Evolutionary conservation across 1,140 invertebrate species (phyloP), one percentile per base, ranked within the genome.

Genomic region (Pseudobourletiella spinata): DNA sequence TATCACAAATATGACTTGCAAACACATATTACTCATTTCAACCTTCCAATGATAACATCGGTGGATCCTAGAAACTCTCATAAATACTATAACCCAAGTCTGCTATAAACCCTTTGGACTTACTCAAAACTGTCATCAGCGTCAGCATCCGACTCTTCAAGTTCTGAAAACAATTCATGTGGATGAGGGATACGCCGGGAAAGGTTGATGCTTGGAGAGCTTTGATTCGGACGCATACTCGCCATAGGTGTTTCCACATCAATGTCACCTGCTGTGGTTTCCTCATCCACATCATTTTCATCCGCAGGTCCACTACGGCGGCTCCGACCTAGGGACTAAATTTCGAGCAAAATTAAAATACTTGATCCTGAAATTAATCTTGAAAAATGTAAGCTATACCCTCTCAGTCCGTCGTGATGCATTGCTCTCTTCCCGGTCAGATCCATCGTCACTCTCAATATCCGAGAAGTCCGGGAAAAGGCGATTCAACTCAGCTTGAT

Each of bases 271-370:
- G 44, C 2, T n/a, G 54, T 55, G 16, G 42, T 44, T 57, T 62
- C 60, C 8, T 62, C 60, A 44, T 62, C 60, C 3, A 62, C 55
- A 57, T 62, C 60, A 57, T 62, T 62, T 39, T 62, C 60, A 6
- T 62, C 60, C 14, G 32, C 14, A 4, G 8, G 28, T 24, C 22
- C 16, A 43, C 26, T n/a, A 18, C 46, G 30, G 18, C 4, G 26
- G 26, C 22, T 22, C 6, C 28, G n/a, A n/a, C n/a, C n/a, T n/a
- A n/a, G n/a, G n/a, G n/a, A n/a, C n/a, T n/a, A n/a, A n/a, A n/a
- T n/a, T n/a, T n/a, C n/a, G n/a, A n/a, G n/a, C n/a, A n/a, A n/a
- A n/a, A n/a, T n/a, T n/a, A n/a, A n/a, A n/a, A n/a, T n/a, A n/a
- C n/a, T n/a, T n/a, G n/a, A n/a, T n/a, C n/a, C n/a, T n/a, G n/a